phyloP scores from a whole-genome alignment of 2,888 invertebrate species.

The Sesamia inferens region DNA sequence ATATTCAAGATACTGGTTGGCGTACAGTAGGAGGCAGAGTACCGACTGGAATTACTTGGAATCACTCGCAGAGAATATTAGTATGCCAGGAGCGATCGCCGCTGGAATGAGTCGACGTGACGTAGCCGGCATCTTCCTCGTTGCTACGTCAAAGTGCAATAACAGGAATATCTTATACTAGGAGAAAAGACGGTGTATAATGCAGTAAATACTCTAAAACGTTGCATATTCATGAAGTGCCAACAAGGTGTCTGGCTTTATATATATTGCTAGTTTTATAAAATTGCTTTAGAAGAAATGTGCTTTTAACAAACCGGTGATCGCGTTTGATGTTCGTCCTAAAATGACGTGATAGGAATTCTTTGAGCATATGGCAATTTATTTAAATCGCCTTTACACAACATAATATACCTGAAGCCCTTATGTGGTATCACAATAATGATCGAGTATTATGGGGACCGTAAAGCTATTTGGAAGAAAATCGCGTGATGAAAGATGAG shows the following conservation, averaged over 20 bases:
- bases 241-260: slow-evolving; percentile 31
- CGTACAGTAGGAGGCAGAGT: slow-evolving; percentile 79
- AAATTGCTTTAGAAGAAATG: slow-evolving; percentile 18
- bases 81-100: slow-evolving; percentile 85
- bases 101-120: slow-evolving; percentile 88
- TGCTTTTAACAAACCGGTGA: neutral
- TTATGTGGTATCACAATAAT: slow-evolving; percentile 59
- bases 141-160: slow-evolving; percentile 83
- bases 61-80: slow-evolving; percentile 86
- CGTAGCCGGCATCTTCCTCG: slow-evolving; percentile 75
- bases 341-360: slow-evolving; percentile 8
- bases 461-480: slow-evolving; percentile 78
- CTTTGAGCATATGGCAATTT: slow-evolving; percentile 24
- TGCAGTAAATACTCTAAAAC: slow-evolving; percentile 54
- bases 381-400: slow-evolving; percentile 29
- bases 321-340: slow-evolving; percentile 25
- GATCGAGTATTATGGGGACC: slow-evolving; percentile 77
- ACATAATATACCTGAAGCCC: slow-evolving; percentile 9
- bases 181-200: slow-evolving; percentile 48
- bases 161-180: slow-evolving; percentile 78
- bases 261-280: slow-evolving; percentile 35
- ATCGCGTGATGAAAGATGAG: slow-evolving; percentile 79
- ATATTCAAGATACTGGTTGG: slow-evolving; percentile 86
- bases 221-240: slow-evolving; percentile 41
- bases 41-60: slow-evolving; percentile 84